Conservation (phyloP, 2,797 vertebrate genomes). For the Sciurus carolinensis region DNA sequence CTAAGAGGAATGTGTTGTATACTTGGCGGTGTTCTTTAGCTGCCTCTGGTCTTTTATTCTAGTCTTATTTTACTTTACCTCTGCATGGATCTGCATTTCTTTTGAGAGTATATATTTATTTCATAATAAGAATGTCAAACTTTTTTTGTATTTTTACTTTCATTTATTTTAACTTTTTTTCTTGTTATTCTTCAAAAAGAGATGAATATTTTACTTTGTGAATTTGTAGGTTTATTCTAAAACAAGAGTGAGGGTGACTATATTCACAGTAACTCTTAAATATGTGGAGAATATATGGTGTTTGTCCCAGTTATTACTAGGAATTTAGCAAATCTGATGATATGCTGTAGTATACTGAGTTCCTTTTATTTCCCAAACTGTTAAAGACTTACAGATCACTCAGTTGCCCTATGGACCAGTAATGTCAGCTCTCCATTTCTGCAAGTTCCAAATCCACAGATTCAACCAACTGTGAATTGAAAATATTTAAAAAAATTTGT, state of each 20-base stretch:
- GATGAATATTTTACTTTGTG: not conserved
- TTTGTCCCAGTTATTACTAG: not conserved
- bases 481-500: not conserved
- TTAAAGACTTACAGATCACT: not conserved
- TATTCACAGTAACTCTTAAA: not conserved
- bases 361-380: not conserved
- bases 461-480: not conserved
- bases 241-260: not conserved
- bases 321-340: slow-evolving; percentile 24
- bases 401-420: not conserved
- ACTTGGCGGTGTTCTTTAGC: not conserved
- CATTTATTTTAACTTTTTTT: not conserved
- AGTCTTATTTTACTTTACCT: not conserved
- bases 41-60: not conserved
- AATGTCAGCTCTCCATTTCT: not conserved
- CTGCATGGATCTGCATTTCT: not conserved
- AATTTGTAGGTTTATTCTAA: not conserved
- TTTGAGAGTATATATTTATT: not conserved
- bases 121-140: not conserved
- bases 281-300: not conserved
- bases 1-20: not conserved
- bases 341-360: not conserved
- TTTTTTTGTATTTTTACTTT: not conserved
- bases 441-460: not conserved
- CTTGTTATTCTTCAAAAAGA: slow-evolving; percentile 46